Evolutionary conservation across 1,140 invertebrate species (phyloP).

Genomic region (Euura saliciscinereae): DNA sequence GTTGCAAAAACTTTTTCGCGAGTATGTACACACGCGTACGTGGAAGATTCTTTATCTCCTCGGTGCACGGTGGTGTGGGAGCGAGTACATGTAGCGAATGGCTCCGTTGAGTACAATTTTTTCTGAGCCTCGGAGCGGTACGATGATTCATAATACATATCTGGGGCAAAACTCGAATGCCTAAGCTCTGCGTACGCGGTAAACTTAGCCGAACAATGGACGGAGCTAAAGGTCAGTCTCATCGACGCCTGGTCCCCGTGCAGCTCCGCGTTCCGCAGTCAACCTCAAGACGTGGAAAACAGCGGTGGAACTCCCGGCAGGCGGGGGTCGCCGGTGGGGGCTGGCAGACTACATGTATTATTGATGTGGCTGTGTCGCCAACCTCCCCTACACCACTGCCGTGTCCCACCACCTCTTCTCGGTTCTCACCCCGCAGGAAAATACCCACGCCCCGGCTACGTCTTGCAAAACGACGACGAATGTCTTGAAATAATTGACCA

Average conservation of each 20-base stretch:
- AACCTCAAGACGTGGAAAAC: slow-evolving; percentile 31
- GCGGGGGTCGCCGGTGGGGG: not conserved
- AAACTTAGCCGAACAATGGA: slow-evolving; percentile 5
- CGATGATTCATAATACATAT: not conserved
- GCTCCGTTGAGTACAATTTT: not conserved
- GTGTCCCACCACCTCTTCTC: not conserved
- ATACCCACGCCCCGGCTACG: slow-evolving; percentile 21
- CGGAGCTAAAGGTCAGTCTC: not conserved
- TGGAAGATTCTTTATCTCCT: no score
- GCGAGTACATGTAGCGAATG: not conserved
- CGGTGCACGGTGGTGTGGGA: no score
- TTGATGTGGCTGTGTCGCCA: slow-evolving; percentile 43
- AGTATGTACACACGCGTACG: no score
- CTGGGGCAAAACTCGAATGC: no score
- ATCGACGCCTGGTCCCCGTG: not conserved
- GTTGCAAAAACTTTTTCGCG: not conserved
- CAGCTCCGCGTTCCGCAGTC: slow-evolving; percentile 13
- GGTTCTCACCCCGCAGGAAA: slow-evolving; percentile 13
- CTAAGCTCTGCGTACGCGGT: not conserved
- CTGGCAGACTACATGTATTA: slow-evolving; percentile 42
- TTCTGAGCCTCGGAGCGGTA: not conserved
- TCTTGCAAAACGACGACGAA: slow-evolving; percentile 24
- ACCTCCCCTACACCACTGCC: slow-evolving; percentile 8
- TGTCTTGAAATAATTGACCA: no score
- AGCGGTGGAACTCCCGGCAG: not conserved